Conservation (phyloP, 53 echinoderm and acorn worm species). For the Temnopleurus reevesii region DNA sequence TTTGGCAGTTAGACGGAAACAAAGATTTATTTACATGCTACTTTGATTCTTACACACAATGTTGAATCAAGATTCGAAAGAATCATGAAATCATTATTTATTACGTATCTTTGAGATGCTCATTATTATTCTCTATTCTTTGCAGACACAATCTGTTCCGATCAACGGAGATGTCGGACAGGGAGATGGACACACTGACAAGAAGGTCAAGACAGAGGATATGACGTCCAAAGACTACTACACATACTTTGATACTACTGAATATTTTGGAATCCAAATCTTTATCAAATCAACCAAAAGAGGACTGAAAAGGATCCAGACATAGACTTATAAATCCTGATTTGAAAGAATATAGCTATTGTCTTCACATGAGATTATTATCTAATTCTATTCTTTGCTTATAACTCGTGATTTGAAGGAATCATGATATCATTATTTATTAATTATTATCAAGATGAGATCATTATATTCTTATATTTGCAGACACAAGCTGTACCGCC, state of each 20-base stretch:
- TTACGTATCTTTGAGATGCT: too few species aligned
- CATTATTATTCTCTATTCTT: too few species aligned
- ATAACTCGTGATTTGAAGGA: too few species aligned
- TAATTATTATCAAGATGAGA: too few species aligned
- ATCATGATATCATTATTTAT: too few species aligned
- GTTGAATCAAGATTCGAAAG: constrained; percentile 76
- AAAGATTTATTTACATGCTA: constrained; percentile 97
- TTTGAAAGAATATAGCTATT: too few species aligned
- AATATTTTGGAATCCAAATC: constrained; percentile 99
- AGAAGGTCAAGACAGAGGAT: constrained; percentile 56
- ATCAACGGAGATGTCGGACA: constrained; percentile 48
- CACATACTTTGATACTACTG: constrained; percentile 97
- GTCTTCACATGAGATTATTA: too few species aligned
- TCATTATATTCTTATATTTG: neutral
- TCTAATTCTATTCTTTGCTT: too few species aligned
- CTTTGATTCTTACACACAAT: constrained; percentile 98
- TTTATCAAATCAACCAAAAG: too few species aligned
- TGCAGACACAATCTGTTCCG: constrained; percentile 55
- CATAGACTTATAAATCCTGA: too few species aligned
- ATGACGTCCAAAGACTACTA: constrained; percentile 99
- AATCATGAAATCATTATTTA: too few species aligned
- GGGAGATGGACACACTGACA: constrained; percentile 52
- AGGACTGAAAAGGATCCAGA: too few species aligned
- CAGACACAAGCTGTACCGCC: constrained; percentile 57
- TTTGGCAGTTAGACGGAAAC: constrained; percentile 25